Base-by-base conservation (phyloP, 23 tunicate genomes). In the Ascidia mentula region DNA sequence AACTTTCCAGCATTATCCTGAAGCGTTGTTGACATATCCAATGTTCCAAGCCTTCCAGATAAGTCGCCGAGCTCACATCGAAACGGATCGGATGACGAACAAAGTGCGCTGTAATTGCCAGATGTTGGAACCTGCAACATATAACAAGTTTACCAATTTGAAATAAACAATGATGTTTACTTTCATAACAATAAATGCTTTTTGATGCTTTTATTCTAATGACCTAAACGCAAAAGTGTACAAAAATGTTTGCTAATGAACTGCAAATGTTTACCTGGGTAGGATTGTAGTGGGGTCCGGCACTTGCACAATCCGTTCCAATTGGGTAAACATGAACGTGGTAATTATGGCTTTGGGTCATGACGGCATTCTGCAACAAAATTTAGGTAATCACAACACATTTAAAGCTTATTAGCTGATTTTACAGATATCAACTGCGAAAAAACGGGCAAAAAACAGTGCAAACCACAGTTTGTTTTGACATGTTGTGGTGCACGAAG, bases 11-110 rank as follows among this genome's bases (percentile, higher is more conserved):
- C 69, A 36, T 69, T 76, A n/a, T 45, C 28, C 28, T 53, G 4
- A 13, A 80, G 79, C 7, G 81, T 60, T 1, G 82, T n/a, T 8
- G 60, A 87, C 32, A 92, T 73, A 37, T 82, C 45, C 7, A 92
- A 38, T 26, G 31, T 20, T 38, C 84, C 82, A 13, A 53, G 40
- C 36, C 82, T 72, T 36, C 85, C 78, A 1, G 91, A 82, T n/a
- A 92, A 46, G 45, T 92, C 97, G 17, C 97, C 97, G 35, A 92
- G 79, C 73, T 92, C 97, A 61, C 97, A 92, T 17, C 89, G 85
- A 28, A 78, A 74, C 4, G 97, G 97, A 79, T 82, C 59, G 26
- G 59, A 30, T 8, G 77, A 32, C 13, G 81, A 75, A 61, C 97
- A 91, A 31, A 32, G 45, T n/a, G 84, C 72, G 28, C 77, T 37